Evolutionary conservation across 2,888 invertebrate species (phyloP).

Genomic region (Epiperipatus broadwayi): DNA sequence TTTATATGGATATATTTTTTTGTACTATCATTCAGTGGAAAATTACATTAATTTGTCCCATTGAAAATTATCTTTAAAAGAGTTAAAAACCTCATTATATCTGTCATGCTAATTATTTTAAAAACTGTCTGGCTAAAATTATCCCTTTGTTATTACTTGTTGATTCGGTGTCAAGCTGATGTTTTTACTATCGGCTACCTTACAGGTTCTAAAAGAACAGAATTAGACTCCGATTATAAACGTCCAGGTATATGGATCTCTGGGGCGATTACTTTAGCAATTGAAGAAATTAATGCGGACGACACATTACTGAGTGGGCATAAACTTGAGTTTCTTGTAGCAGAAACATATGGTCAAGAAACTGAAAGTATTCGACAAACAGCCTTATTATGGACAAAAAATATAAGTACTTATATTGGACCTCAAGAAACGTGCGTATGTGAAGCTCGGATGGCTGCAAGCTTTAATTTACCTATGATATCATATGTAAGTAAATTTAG

Average conservation of each 20-base stretch:
- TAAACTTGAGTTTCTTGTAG: conserved; percentile 53
- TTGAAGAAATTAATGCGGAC: conserved; percentile 45
- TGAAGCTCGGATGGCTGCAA: conserved; percentile 78
- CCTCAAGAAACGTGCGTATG: conserved; percentile 77
- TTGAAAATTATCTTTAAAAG: too few species aligned
- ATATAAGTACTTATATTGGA: conserved; percentile 71
- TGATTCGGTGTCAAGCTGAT: too few species aligned
- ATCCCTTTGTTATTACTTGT: too few species aligned
- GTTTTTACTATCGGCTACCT: conserved; percentile 60
- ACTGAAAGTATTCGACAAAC: conserved; percentile 64
- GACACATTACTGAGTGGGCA: conserved; percentile 40
- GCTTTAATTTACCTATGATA: conserved; percentile 85
- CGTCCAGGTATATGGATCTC: conserved; percentile 50
- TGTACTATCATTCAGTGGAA: too few species aligned
- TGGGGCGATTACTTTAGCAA: conserved; percentile 69
- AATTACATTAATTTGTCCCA: too few species aligned
- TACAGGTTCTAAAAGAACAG: conserved; percentile 58
- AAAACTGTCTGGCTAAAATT: too few species aligned
- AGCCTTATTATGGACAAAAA: conserved; percentile 59
- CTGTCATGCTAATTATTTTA: too few species aligned
- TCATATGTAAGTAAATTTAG: conserved; percentile 85
- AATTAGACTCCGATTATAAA: conserved; percentile 51
- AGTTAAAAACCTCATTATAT: too few species aligned
- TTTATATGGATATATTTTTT: too few species aligned
- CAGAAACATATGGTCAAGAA: conserved; percentile 78